A percentile compares a stretch with the other conserved stretches of the same genome.
These are phyloP conservation scores for Grammomys surdaster DNA, from an alignment of 2,113 vertebrate species.

Conservation along the genomic window DNA sequence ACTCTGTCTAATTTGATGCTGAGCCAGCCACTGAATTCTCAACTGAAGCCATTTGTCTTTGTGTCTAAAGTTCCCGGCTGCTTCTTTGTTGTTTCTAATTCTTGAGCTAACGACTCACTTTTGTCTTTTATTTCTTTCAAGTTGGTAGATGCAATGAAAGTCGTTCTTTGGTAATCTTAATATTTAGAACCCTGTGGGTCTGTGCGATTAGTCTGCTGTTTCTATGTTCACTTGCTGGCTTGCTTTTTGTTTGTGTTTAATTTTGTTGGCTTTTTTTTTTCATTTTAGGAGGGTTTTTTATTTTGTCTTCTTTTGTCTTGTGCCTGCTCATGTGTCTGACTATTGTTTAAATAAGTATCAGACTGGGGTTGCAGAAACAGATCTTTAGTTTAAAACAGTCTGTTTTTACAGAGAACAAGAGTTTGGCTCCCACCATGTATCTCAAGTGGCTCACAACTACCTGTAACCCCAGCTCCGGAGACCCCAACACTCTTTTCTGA, in stretches of 20 bases:
- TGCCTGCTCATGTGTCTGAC: neutral
- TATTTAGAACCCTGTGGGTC: neutral
- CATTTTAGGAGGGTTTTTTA: neutral
- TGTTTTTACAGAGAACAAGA: neutral
- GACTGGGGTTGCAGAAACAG: neutral
- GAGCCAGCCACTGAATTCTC: neutral
- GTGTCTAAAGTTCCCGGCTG: neutral
- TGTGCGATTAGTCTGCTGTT: neutral
- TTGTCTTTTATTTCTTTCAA: neutral
- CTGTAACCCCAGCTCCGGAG: neutral
- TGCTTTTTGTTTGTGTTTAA: neutral
- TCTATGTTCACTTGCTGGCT: neutral
- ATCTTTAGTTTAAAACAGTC: neutral
- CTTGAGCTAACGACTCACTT: neutral
- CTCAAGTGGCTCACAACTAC: neutral
- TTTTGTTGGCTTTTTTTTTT: neutral
- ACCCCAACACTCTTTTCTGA: no score
- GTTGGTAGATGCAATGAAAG: neutral
- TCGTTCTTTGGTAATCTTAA: neutral
- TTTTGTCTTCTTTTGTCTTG: neutral
- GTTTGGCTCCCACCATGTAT: no score
- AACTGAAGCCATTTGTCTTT: neutral
- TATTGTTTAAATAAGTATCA: neutral
- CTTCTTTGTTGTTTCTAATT: neutral
- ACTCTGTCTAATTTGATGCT: neutral